Base-by-base conservation (phyloP, 2,113 vertebrate species). In the Pollimyrus isidori region DNA sequence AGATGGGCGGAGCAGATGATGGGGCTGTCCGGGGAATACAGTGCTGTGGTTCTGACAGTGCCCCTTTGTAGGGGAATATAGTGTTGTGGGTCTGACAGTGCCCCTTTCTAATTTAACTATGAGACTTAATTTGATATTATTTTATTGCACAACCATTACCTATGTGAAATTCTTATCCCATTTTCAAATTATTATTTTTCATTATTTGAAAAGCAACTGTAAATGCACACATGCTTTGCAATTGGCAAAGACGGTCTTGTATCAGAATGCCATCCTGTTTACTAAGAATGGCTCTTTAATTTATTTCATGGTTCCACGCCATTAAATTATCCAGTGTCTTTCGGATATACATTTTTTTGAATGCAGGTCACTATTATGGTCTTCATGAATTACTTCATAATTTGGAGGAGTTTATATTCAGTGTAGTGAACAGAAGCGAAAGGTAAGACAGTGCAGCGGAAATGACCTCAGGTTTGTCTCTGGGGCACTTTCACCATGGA, bases 251-350 rank as follows among this genome's bases (percentile, higher is more conserved):
- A 76, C 35, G 5, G 73, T 23, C 83, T 85, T 49, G 2, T 23
- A 17, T 52, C 39, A 21, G 23, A 53, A 87, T 45, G 52, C 52
- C 49, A 21, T 21, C 50, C 86, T 87, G 56, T 87, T 87, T 87
- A 87, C 86, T 48, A 19, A 39, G 86, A 35, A 19, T 7, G 86
- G 50, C 50, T 56, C 35, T 87, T 87, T 87, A 42, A 42, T 87
- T 58, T 87, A 87, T 87, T 26, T 35, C 52, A 58, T 45, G 52
- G 52, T 87, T 87, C 30, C 52, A 87, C 52, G 15, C 50, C 52
- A 58, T 87, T 56, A 87, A 35, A 42, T 56, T 35, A 56, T 56
- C 86, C 17, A 87, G 7, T 87, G 86, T 87, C 86, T 87, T 87
- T 56, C 1, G 17, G 86, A 87, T 56, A 56, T 46, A 87, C 3